Evolutionary conservation across 2,888 invertebrate genomes (phyloP).

Genomic region (Poecilus cupreus): DNA sequence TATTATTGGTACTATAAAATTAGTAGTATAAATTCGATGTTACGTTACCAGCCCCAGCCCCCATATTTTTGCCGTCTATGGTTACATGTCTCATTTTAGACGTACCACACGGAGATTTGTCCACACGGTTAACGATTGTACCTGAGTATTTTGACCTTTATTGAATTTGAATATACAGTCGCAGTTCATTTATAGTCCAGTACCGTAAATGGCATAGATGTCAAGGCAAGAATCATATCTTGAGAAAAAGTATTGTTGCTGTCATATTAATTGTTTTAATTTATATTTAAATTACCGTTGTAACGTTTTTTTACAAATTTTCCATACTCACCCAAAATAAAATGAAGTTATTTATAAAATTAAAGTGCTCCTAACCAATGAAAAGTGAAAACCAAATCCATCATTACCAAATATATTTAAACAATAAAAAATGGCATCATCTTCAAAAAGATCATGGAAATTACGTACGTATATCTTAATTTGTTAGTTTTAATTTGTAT

Average conservation of each 20-base stretch:
- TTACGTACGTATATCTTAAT: conserved; percentile 79
- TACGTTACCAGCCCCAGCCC: conserved; percentile 3
- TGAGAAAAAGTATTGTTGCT: conserved; percentile 57
- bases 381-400: conserved; percentile 56
- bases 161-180: conserved; percentile 53
- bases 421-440: conserved; percentile 69
- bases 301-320: conserved; percentile 34
- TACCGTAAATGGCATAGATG: conserved; percentile 60
- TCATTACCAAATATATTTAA: conserved; percentile 38
- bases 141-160: conserved; percentile 59
- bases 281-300: conserved; percentile 31
- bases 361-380: conserved; percentile 66
- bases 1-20: not conserved
- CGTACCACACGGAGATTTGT: conserved; percentile 54
- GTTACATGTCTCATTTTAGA: conserved; percentile 50
- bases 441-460: conserved; percentile 85
- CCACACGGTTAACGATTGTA: conserved; percentile 55
- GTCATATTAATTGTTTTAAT: conserved; percentile 53
- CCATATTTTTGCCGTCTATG: conserved; percentile 44
- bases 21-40: not conserved
- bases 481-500: conserved; percentile 48
- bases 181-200: conserved; percentile 55
- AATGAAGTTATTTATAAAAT: conserved; percentile 68
- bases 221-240: conserved; percentile 59
- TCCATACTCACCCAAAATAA: conserved; percentile 58